Evolutionary conservation across 2,113 vertebrate species (phyloP).

Genomic region (Oenanthe oenanthe): DNA sequence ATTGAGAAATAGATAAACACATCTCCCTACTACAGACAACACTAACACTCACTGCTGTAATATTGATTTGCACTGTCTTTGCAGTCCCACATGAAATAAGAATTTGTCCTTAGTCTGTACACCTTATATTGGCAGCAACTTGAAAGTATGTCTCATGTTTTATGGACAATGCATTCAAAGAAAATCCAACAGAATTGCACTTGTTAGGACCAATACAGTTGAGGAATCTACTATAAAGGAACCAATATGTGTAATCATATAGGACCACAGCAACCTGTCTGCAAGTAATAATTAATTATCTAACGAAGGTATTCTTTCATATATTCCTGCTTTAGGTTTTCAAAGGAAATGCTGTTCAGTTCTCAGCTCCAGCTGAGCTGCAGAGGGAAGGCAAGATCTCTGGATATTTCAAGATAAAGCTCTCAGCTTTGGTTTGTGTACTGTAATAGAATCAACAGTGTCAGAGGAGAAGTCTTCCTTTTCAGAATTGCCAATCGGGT

Average conservation of each 20-base stretch:
- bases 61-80: background rate
- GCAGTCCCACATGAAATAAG: background rate
- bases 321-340: background rate
- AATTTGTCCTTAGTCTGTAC: background rate
- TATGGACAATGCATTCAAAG: background rate
- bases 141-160: background rate
- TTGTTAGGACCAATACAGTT: background rate
- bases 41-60: background rate
- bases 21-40: background rate
- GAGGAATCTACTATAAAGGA: background rate
- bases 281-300: background rate
- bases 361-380: background rate
- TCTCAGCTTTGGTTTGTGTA: background rate
- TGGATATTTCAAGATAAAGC: background rate
- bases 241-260: background rate
- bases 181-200: background rate
- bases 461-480: background rate
- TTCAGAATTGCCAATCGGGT: background rate
- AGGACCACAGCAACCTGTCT: background rate
- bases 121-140: background rate
- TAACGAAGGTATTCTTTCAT: background rate
- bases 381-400: background rate
- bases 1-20: background rate
- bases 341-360: background rate
- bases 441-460: background rate